phyloP scores from a whole-genome alignment of 2,113 vertebrate species.

The Erpornis zantholeuca region DNA sequence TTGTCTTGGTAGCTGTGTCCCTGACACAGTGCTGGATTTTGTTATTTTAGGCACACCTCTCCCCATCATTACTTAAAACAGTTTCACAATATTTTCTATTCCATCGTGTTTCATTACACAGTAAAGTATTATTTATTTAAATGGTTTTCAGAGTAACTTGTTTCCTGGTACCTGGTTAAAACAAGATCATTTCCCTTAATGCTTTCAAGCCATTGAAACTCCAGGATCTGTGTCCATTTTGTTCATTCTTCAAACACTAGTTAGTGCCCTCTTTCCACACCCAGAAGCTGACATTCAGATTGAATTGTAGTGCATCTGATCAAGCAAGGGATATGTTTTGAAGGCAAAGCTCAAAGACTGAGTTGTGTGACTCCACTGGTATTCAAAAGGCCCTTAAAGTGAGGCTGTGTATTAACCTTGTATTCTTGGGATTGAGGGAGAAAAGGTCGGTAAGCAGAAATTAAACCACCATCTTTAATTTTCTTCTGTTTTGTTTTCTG shows the following conservation, averaged over 20 bases:
- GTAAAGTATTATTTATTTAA: slow-evolving; percentile 14
- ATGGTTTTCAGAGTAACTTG: neutral
- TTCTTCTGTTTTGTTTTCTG: neutral
- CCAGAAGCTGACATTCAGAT: neutral
- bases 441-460: neutral
- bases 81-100: neutral
- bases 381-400: neutral
- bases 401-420: neutral
- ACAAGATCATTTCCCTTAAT: neutral
- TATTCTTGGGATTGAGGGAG: neutral
- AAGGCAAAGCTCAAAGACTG: neutral
- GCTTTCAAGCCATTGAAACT: neutral
- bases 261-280: neutral
- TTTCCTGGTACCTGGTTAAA: neutral
- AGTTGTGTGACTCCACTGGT: neutral
- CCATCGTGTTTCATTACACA: neutral
- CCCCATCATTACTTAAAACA: neutral
- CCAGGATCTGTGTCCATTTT: neutral
- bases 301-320: neutral
- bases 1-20: neutral
- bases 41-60: neutral
- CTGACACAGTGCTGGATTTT: neutral
- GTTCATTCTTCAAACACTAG: neutral
- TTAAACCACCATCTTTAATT: neutral
- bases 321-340: neutral